These are phyloP conservation scores for Glossophaga mutica DNA, from an alignment of 2,797 vertebrate genomes.

Conservation along the genomic window DNA sequence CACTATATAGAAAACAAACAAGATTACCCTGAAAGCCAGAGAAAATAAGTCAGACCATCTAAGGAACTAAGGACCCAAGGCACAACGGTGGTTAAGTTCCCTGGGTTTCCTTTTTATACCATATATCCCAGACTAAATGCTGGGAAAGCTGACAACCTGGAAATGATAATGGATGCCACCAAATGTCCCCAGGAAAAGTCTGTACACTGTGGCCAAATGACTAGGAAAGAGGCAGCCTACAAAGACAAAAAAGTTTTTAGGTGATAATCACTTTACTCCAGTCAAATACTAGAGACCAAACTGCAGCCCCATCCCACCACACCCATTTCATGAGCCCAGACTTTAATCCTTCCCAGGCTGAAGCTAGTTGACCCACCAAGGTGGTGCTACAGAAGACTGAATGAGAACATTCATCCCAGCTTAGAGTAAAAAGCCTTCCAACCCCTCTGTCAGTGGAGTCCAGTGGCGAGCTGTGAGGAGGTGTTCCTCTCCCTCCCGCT, in stretches of 20 bases:
- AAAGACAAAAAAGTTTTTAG: background rate
- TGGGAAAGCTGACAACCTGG: background rate
- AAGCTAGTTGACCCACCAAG: background rate
- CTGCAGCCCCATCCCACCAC: background rate
- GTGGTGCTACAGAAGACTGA: background rate
- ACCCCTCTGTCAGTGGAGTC: background rate
- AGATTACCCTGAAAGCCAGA: background rate
- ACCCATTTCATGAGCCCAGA: background rate
- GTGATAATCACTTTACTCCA: background rate
- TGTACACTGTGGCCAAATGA: background rate
- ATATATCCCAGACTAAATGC: background rate
- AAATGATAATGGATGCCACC: background rate
- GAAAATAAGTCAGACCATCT: background rate
- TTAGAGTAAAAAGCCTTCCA: background rate
- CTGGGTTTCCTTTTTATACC: background rate
- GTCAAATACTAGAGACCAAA: background rate
- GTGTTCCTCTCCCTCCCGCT: background rate
- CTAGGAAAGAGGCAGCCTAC: background rate
- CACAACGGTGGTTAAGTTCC: rapidly evolving
- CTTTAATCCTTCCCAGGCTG: background rate
- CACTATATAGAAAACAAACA: background rate
- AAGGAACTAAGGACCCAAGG: background rate
- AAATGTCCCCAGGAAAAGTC: background rate
- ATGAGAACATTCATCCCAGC: background rate
- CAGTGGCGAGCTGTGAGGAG: too few relatives aligned